Evolutionary conservation across 2,888 invertebrate genomes (phyloP).

Genomic region (Drosophila histrio): DNA sequence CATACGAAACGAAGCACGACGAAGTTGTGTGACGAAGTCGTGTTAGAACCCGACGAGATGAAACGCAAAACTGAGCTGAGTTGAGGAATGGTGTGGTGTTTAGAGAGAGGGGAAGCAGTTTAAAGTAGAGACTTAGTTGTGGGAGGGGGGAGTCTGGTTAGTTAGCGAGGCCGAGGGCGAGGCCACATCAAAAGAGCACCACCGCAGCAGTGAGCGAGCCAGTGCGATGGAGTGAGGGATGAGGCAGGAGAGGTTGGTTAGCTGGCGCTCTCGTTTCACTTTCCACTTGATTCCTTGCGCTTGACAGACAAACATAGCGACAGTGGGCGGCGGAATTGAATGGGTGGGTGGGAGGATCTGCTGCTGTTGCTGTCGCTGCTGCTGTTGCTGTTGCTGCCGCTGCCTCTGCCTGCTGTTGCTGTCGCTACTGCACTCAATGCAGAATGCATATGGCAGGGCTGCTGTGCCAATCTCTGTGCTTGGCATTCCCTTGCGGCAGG

Average conservation of each 20-base stretch:
- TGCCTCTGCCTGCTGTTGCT: slow-evolving; percentile 14
- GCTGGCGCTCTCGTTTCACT: slow-evolving; percentile 67
- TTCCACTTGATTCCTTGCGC: slow-evolving; percentile 80
- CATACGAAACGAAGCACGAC: slow-evolving; percentile 22
- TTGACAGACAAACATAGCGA: slow-evolving; percentile 65
- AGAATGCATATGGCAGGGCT: slow-evolving; percentile 63
- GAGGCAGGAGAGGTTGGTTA: background rate
- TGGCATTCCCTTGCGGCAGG: slow-evolving; percentile 59
- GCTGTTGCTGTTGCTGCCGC: slow-evolving; percentile 9
- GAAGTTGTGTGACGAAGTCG: slow-evolving; percentile 1
- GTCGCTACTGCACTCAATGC: slow-evolving; percentile 47
- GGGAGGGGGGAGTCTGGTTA: slow-evolving; percentile 7
- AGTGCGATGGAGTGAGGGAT: background rate
- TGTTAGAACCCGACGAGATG: slow-evolving; percentile 4
- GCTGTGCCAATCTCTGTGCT: slow-evolving; percentile 35
- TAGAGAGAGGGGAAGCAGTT: background rate
- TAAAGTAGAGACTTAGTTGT: background rate
- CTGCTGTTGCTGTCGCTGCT: slow-evolving; percentile 12
- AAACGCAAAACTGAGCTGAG: background rate
- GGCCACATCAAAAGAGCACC: slow-evolving; percentile 78
- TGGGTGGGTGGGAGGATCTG: slow-evolving; percentile 17
- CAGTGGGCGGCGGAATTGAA: slow-evolving; percentile 40
- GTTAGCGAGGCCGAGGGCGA: slow-evolving; percentile 58
- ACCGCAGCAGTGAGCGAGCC: slow-evolving; percentile 2
- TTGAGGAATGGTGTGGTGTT: background rate